Conservation (phyloP, 2,113 vertebrate genomes). For the Anolis sagrei region DNA sequence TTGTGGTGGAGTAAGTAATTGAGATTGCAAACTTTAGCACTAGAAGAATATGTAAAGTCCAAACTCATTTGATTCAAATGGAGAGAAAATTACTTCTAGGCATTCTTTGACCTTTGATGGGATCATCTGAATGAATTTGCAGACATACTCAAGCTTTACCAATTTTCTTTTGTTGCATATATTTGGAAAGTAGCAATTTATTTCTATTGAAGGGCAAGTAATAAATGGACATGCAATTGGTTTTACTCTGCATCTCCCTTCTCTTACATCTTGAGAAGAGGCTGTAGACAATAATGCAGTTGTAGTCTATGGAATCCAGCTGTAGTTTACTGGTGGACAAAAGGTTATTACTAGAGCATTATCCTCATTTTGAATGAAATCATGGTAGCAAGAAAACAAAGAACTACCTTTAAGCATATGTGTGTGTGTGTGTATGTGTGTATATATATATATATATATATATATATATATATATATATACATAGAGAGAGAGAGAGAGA, state of each 20-base stretch:
- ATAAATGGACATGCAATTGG: conserved; percentile 22
- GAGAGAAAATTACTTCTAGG: conserved; percentile 54
- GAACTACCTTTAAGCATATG: too few relatives aligned
- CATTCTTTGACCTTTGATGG: conserved; percentile 43
- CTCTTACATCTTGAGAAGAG: conserved; percentile 36
- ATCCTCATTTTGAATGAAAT: neutral
- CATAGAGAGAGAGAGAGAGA: too few relatives aligned
- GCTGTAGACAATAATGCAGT: neutral
- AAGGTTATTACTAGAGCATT: neutral
- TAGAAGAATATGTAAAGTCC: conserved; percentile 46
- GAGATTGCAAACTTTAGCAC: conserved; percentile 36
- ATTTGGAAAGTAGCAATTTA: conserved; percentile 12
- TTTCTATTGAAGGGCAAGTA: conserved; percentile 35
- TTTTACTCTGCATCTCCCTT: neutral
- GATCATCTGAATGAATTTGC: conserved; percentile 37
- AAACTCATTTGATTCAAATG: conserved; percentile 53
- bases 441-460: too few relatives aligned
- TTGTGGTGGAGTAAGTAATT: conserved; percentile 47
- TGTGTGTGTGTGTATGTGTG: too few relatives aligned
- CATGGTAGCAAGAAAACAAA: conserved; percentile 3
- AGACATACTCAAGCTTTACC: neutral
- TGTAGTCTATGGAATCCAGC: conserved; percentile 1
- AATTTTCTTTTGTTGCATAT: neutral
- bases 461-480: too few relatives aligned
- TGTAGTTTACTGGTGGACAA: rapidly evolving